Evolutionary conservation across 2,113 vertebrate genomes (phyloP).

Genomic region (Sitta europaea): DNA sequence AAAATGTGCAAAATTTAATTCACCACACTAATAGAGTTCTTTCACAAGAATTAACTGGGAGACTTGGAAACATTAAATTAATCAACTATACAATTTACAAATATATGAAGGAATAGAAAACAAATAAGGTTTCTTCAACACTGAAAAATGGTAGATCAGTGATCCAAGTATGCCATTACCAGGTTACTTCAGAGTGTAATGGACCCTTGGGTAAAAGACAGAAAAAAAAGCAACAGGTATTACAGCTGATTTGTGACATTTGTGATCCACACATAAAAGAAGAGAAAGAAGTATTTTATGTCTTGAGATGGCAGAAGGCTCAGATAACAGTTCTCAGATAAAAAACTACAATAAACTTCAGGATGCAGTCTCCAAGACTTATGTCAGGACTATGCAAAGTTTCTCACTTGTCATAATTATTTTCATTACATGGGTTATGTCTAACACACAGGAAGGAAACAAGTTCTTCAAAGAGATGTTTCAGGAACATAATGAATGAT

Average conservation of each 20-base stretch:
- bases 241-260: slow-evolving; percentile 1
- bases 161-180: neutral
- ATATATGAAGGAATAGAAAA: neutral
- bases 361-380: neutral
- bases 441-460: neutral
- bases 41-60: neutral
- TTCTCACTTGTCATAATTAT: neutral
- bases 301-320: neutral
- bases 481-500: neutral
- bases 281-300: neutral
- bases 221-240: neutral
- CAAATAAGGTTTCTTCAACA: neutral
- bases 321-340: too few species aligned
- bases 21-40: neutral
- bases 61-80: neutral
- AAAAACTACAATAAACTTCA: neutral
- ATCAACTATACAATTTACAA: neutral
- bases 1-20: neutral
- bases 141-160: neutral
- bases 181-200: neutral
- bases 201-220: neutral
- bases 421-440: neutral
- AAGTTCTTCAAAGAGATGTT: neutral
- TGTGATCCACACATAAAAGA: neutral
- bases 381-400: neutral